Evolutionary conservation across 2,888 invertebrate genomes (phyloP), one percentile per base, ranked within the genome.

Genomic region (Polylopha cassiicola): DNA sequence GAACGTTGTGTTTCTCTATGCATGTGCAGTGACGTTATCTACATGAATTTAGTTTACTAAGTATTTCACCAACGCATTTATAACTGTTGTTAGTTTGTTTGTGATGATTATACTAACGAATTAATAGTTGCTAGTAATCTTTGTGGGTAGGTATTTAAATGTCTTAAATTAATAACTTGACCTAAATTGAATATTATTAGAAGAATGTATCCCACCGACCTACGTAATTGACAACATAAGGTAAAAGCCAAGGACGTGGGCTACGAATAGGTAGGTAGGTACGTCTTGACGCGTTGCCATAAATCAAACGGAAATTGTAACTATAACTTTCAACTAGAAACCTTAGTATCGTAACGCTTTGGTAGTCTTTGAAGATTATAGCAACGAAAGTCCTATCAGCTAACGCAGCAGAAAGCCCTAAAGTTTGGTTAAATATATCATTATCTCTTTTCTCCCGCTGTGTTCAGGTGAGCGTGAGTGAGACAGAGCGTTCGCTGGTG

Each of bases 401-500:
- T n/a, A n/a, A n/a, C n/a, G n/a, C n/a, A n/a, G n/a, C n/a, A n/a
- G n/a, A n/a, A n/a, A n/a, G n/a, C n/a, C n/a, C n/a, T n/a, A 34
- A 38, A 34, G 43, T 39, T 32, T 28, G 18, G 20, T 38, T 26
- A 24, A 41, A 21, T 24, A 39, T 30, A 26, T 38, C 28, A 21
- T 37, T 14, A 37, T 44, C 26, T 46, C 23, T 23, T 23, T 45
- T 23, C 8, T 33, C 14, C 23, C n/a, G 10, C 14, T 29, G 22
- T 36, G 37, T 51, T 15, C 50, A 85, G 85, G 79, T 85, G 44
- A 75, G 72, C 50, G 84, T 80, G 47, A 74, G 74, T 31, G 85
- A 86, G 57, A 82, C 80, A 9, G 91, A 90, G 63, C 90, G 92
- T 23, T 90, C 91, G 6, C 76, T 94, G 28, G 92, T 95, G 47